Evolutionary conservation across 2,888 invertebrate species (phyloP).

Genomic region (Nycteola revayana): DNA sequence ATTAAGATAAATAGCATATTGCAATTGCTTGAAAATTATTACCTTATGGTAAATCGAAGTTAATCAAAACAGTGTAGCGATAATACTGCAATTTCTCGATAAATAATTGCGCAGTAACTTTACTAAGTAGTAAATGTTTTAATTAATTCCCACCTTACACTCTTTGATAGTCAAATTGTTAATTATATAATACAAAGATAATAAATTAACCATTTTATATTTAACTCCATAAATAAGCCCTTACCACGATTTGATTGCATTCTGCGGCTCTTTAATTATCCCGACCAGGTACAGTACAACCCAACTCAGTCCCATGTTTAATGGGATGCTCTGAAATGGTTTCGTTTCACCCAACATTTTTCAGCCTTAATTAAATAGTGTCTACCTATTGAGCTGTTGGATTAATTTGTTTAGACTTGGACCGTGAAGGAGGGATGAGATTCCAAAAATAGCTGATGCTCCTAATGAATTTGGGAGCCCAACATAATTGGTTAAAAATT

Average conservation of each 20-base stretch:
- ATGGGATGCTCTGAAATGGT: constrained; percentile 33
- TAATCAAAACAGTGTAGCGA: no score
- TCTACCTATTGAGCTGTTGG: constrained; percentile 25
- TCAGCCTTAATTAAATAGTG: constrained; percentile 48
- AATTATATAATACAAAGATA: no score
- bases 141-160: no score
- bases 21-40: no score
- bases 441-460: constrained; percentile 26
- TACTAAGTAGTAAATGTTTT: no score
- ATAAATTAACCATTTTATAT: background rate
- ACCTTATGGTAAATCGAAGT: no score
- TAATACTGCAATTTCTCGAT: no score
- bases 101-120: no score
- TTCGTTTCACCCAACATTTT: constrained; percentile 34
- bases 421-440: constrained; percentile 25
- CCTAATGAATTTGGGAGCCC: constrained; percentile 15
- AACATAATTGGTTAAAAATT: constrained; percentile 18
- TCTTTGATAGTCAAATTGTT: no score
- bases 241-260: constrained; percentile 14
- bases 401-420: constrained; percentile 36
- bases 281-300: constrained; percentile 34
- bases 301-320: constrained; percentile 40
- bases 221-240: background rate
- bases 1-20: no score
- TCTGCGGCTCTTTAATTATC: constrained; percentile 25